Percentiles rank a stretch among this genome's conserved stretches.
Evolutionary conservation across 2,113 vertebrate genomes (phyloP).

Genomic region (Arenaria interpres): DNA sequence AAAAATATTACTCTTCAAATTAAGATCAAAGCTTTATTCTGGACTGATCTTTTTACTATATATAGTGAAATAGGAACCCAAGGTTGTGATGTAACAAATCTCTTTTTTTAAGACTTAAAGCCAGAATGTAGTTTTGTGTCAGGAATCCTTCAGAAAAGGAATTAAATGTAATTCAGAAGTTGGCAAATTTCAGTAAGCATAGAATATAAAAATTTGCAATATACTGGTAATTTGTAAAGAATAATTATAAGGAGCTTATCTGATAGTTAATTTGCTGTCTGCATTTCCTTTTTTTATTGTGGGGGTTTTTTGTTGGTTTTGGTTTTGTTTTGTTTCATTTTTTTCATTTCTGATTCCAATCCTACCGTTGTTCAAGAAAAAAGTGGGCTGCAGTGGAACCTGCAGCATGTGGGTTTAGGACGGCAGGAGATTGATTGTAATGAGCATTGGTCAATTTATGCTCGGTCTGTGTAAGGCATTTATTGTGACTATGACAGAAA

Average conservation of each 20-base stretch:
- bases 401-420: background rate
- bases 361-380: background rate
- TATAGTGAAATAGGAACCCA: background rate
- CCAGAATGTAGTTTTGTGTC: background rate
- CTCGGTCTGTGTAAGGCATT: background rate
- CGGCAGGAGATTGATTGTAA: background rate
- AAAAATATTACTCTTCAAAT: background rate
- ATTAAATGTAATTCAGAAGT: background rate
- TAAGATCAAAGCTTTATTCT: background rate
- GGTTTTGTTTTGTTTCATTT: no score
- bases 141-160: background rate
- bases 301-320: no score
- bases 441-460: background rate
- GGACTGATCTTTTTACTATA: background rate
- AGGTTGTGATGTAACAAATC: background rate
- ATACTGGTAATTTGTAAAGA: background rate
- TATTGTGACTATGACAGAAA: background rate
- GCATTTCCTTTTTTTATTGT: background rate
- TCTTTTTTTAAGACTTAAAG: background rate
- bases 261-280: background rate
- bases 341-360: background rate
- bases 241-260: background rate
- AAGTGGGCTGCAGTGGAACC: background rate
- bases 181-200: background rate
- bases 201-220: background rate